phyloP scores from a whole-genome alignment of 2,888 invertebrate genomes.

The Sylvicola fuscatus region DNA sequence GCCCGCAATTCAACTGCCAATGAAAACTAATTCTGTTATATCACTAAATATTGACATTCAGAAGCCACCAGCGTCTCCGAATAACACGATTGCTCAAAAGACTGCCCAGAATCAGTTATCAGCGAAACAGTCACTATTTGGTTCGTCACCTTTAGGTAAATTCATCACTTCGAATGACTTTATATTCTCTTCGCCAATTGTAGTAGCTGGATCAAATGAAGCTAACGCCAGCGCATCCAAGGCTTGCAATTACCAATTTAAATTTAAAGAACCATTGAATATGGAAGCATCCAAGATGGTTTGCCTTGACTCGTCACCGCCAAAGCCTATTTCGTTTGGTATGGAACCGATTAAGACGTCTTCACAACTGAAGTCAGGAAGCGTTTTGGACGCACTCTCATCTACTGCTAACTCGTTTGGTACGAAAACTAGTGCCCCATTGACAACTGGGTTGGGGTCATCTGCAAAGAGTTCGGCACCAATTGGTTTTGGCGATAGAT shows the following conservation, averaged over 20 bases:
- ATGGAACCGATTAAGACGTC: constrained; percentile 3
- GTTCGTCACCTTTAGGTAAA: too few relatives aligned
- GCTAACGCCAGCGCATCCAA: too few relatives aligned
- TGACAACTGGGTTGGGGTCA: not conserved
- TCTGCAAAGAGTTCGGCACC: not conserved
- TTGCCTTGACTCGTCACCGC: not conserved
- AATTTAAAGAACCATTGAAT: not conserved
- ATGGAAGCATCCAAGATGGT: not conserved
- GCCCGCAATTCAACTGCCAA: not conserved
- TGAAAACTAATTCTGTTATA: not conserved
- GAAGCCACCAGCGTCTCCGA: too few relatives aligned
- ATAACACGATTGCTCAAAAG: too few relatives aligned
- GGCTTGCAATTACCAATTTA: not conserved
- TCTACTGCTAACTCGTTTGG: constrained; percentile 11
- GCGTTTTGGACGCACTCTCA: constrained; percentile 26
- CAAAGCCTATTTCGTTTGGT: not conserved
- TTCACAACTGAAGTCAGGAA: constrained; percentile 22
- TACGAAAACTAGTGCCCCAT: too few relatives aligned
- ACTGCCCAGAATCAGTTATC: too few relatives aligned
- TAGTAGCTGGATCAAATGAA: not conserved
- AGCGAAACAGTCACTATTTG: too few relatives aligned
- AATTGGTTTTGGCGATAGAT: constrained; percentile 19
- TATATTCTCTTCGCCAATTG: not conserved
- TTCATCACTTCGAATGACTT: not conserved
- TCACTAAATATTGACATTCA: too few relatives aligned